Evolutionary conservation across 2,888 invertebrate genomes (phyloP), one percentile per base, ranked within the genome.

Genomic region (Ypsolopha sequella): DNA sequence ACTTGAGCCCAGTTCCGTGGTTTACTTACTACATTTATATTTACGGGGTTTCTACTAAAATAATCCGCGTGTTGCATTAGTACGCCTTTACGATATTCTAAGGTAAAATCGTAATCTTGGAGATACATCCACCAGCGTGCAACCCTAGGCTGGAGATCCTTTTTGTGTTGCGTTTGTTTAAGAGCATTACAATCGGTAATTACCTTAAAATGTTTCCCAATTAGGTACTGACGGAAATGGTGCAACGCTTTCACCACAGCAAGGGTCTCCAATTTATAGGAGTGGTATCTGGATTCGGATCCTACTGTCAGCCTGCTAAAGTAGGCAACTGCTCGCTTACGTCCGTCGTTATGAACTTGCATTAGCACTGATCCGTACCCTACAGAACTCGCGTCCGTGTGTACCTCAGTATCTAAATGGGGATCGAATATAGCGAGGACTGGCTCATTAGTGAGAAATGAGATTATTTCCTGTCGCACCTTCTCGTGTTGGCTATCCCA

Each of bases 101-200:
- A 50, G 0, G 35, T 34, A 41, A 60, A 60, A 6, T 51, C 33
- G 34, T 54, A 61, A 13, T 62, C 59, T 47, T 66, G 64, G 7
- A 65, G 11, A 36, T 62, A 62, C 0, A 60, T 41, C 66, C 68
- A 68, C 66, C 68, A 68, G 0, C 68, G 50, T 0, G 62, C 63
- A 0, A 69, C 63, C 1, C 65, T 50, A 0, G 66, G 64, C 0
- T 61, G 11, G 0, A 70, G 49, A 10, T 71, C 62, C 24, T 60
- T 59, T 45, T 70, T 68, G 1, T 47, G 53, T 13, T 60, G 53
- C 0, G 68, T 63, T 0, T 56, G 50, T 36, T 63, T 64, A 0
- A 71, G 41, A 1, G 67, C 59, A 47, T 66, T 64, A 47, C 68
- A 72, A 49, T 77, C 74, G 2, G 64, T 68, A 4, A 58, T 47